phyloP scores from a whole-genome alignment of 2,113 vertebrate species.

The chimpanzee (Pan troglodytes) region NHGRI_mPanTro3-v2.1_pri NC_072415.2:82394001-82394500 shows the following conservation, averaged over 20 bases:
- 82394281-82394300: neutral
- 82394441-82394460: neutral
- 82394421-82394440: neutral
- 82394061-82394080: accelerated
- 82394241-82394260: neutral
- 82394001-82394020: neutral
- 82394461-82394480: neutral
- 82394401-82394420: neutral
- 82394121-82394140: neutral
- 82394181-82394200: neutral
- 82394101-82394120: neutral
- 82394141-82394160: neutral
- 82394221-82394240: neutral
- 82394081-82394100: neutral
- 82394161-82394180: neutral
- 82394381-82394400: neutral
- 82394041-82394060: accelerated
- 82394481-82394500: neutral
- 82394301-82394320: neutral
- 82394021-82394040: neutral
- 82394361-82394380: neutral
- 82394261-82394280: neutral
- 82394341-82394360: neutral
- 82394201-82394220: neutral
- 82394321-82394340: neutral